A percentile compares a stretch with the other conserved stretches of the same genome.
These are phyloP conservation scores for Psilanteris sp. DNA, from an alignment of 1,140 invertebrate species.

Conservation along the genomic window DNA sequence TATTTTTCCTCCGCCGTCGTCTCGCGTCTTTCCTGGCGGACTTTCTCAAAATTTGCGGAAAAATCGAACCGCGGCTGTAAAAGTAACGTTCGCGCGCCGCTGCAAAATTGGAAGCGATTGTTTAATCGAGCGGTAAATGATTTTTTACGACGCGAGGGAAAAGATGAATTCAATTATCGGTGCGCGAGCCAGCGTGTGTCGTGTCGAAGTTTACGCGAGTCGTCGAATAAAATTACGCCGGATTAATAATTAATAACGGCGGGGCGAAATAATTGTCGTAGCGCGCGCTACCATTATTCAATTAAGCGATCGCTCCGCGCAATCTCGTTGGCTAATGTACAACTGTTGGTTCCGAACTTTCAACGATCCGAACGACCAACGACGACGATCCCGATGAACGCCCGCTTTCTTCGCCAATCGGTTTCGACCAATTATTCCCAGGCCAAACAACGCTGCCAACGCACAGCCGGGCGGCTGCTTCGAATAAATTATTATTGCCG, in stretches of 20 bases:
- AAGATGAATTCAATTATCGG: slow-evolving; percentile 55
- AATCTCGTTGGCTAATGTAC: slow-evolving; percentile 1
- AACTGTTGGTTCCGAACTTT: background rate
- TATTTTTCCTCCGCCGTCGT: background rate
- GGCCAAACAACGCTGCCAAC: no score
- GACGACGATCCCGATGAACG: no score
- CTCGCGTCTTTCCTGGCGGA: background rate
- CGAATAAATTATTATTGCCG: no score
- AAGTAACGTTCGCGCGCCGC: slow-evolving; percentile 3
- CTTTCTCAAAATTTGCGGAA: slow-evolving; percentile 15
- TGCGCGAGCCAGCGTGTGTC: slow-evolving; percentile 16
- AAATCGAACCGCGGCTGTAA: slow-evolving; percentile 19
- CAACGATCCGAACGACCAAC: no score
- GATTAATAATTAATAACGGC: slow-evolving; percentile 45
- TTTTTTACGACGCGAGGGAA: slow-evolving; percentile 35
- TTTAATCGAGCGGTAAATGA: slow-evolving; percentile 39
- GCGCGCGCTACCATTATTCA: slow-evolving; percentile 9
- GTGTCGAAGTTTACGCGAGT: slow-evolving; percentile 40
- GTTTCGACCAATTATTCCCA: no score
- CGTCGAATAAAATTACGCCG: slow-evolving; percentile 25
- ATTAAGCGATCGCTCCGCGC: slow-evolving; percentile 49
- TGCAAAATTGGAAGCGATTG: slow-evolving; percentile 35
- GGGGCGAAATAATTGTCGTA: slow-evolving; percentile 13
- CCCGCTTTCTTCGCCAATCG: no score
- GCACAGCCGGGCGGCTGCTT: no score